These are phyloP conservation scores for Cryptosula pallasiana DNA, from an alignment of 2,888 invertebrate species.

Conservation along the genomic window DNA sequence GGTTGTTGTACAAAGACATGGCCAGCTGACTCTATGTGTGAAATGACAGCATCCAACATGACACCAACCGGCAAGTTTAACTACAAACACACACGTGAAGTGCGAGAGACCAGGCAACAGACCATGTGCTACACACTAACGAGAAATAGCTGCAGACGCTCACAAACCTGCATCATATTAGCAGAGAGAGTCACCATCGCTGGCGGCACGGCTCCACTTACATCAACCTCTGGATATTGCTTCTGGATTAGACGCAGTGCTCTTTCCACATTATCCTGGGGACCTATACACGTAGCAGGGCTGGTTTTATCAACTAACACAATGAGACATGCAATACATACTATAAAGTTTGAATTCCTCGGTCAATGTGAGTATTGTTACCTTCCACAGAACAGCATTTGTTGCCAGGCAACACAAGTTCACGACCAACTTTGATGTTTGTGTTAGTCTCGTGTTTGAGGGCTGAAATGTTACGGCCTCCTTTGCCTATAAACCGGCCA, in stretches of 20 bases:
- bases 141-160: no score
- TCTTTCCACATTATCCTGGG: constrained; percentile 70
- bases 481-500: constrained; percentile 79
- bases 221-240: constrained; percentile 64
- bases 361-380: no score
- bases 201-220: background rate
- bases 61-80: constrained; percentile 83
- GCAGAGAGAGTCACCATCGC: constrained; percentile 40
- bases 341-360: no score
- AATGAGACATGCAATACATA: background rate
- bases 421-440: constrained; percentile 16
- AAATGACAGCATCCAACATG: constrained; percentile 85
- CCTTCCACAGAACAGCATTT: constrained; percentile 5
- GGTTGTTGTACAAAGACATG: constrained; percentile 93
- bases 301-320: background rate
- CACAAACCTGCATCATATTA: constrained; percentile 43
- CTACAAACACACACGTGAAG: constrained; percentile 57
- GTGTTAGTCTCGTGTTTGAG: constrained; percentile 1
- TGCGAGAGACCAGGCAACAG: no score
- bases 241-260: constrained; percentile 79
- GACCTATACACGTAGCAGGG: constrained; percentile 56
- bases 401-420: background rate
- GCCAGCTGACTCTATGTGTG: constrained; percentile 76
- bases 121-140: no score
- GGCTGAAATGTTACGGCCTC: constrained; percentile 66